Evolutionary conservation across 2,888 invertebrate species (phyloP).

Genomic region (Xylota sylvarum): DNA sequence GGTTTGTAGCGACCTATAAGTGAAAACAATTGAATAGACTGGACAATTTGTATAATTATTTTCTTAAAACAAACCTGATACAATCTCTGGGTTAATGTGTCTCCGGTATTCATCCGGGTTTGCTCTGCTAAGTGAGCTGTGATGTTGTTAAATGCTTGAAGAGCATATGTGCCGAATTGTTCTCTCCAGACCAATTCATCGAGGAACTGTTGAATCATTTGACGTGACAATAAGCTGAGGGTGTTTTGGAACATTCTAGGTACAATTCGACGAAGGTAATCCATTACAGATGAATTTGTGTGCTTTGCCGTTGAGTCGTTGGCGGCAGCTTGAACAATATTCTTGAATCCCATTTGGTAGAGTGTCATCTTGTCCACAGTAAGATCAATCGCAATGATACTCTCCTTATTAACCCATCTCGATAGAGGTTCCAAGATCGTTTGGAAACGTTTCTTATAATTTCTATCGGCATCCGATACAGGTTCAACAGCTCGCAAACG

Average conservation of each 20-base stretch:
- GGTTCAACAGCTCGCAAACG: conserved; percentile 94
- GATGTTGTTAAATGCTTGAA: conserved; percentile 92
- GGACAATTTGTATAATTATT: neutral
- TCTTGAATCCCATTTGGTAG: conserved; percentile 91
- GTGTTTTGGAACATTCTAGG: conserved; percentile 97
- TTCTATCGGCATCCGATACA: conserved; percentile 90
- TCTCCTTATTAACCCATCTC: conserved; percentile 92
- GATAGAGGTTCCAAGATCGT: conserved; percentile 92
- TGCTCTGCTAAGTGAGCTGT: conserved; percentile 92
- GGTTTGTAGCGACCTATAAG: conserved; percentile 87
- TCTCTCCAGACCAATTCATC: conserved; percentile 96
- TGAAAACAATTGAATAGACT: conserved; percentile 2
- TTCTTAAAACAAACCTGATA: conserved; percentile 86
- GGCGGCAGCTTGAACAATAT: conserved; percentile 88
- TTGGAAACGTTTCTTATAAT: conserved; percentile 92
- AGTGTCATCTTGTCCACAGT: conserved; percentile 93
- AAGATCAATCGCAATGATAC: conserved; percentile 92
- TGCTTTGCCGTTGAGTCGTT: conserved; percentile 85
- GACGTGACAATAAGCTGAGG: conserved; percentile 91
- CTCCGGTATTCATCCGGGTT: conserved; percentile 89
- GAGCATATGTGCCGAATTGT: conserved; percentile 91
- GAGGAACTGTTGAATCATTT: conserved; percentile 95
- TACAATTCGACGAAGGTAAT: conserved; percentile 93
- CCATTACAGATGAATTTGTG: conserved; percentile 93
- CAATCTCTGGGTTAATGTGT: conserved; percentile 87